These are phyloP conservation scores for Danaus chrysippus DNA, from an alignment of 2,888 invertebrate species.

Conservation along the genomic window DNA sequence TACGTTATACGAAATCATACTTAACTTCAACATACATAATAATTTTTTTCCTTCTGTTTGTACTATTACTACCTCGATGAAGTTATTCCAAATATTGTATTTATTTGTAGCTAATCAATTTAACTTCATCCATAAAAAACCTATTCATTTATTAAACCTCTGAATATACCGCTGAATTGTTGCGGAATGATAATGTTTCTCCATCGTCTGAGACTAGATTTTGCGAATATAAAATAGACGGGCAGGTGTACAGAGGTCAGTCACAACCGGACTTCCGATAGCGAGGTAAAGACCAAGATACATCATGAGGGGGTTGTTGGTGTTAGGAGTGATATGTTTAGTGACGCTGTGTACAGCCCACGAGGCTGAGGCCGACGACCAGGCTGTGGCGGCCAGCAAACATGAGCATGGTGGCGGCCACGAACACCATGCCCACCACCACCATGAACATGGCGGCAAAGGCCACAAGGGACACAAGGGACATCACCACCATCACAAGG, in stretches of 20 bases:
- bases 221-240: conserved; percentile 68
- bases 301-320: conserved; percentile 61
- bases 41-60: too few relatives aligned
- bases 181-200: conserved; percentile 68
- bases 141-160: conserved; percentile 45
- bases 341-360: conserved; percentile 56
- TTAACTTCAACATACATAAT: too few relatives aligned
- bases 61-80: neutral
- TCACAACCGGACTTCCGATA: conserved; percentile 65
- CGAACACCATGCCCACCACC: conserved; percentile 82
- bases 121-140: conserved; percentile 25
- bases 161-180: conserved; percentile 62
- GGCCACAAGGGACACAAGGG: conserved; percentile 87
- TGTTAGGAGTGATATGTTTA: conserved; percentile 58
- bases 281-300: conserved; percentile 33
- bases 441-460: conserved; percentile 85
- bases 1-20: too few relatives aligned
- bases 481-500: conserved; percentile 87
- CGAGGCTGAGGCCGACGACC: conserved; percentile 53
- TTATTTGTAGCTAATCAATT: neutral
- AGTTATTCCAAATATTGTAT: neutral
- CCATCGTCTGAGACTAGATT: conserved; percentile 50
- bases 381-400: conserved; percentile 73
- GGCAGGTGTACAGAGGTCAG: conserved; percentile 59
- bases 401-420: conserved; percentile 83